Percentiles rank a stretch among this genome's conserved stretches.
Evolutionary conservation across 2,888 invertebrate genomes (phyloP).

Genomic region (Archips crataeganus): DNA sequence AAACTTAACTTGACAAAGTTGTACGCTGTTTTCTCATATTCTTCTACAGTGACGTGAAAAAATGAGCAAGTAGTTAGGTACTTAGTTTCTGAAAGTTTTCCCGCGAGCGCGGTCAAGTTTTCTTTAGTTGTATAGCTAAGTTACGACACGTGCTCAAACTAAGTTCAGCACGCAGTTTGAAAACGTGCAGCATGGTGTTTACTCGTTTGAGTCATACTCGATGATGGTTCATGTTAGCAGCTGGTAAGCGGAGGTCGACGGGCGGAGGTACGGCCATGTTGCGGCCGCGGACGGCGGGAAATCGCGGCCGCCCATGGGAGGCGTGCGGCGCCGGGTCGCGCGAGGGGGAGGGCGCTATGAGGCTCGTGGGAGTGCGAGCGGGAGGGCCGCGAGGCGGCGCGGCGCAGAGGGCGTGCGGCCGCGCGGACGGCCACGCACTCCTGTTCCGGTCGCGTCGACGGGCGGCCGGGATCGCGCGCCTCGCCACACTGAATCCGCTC

Average conservation of each 20-base stretch:
- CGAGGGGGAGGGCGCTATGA: constrained; percentile 67
- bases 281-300: constrained; percentile 79
- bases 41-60: not conserved
- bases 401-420: constrained; percentile 85
- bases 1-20: not conserved
- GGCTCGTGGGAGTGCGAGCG: constrained; percentile 59
- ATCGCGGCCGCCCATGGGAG: constrained; percentile 85
- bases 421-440: constrained; percentile 81
- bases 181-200: constrained; percentile 34
- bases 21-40: not conserved
- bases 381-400: constrained; percentile 85
- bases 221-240: constrained; percentile 59
- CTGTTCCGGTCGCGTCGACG: constrained; percentile 85
- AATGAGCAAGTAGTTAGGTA: not conserved
- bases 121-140: not conserved
- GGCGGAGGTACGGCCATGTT: constrained; percentile 78
- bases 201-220: constrained; percentile 41
- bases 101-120: constrained; percentile 15
- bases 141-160: not conserved
- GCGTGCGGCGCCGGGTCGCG: constrained; percentile 74
- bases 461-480: constrained; percentile 83
- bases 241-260: constrained; percentile 59
- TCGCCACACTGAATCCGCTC: constrained; percentile 77
- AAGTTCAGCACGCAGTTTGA: constrained; percentile 5
- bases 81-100: constrained; percentile 7